Evolutionary conservation across 2,797 vertebrate genomes (phyloP).

Genomic region (Esox masquinongy): DNA sequence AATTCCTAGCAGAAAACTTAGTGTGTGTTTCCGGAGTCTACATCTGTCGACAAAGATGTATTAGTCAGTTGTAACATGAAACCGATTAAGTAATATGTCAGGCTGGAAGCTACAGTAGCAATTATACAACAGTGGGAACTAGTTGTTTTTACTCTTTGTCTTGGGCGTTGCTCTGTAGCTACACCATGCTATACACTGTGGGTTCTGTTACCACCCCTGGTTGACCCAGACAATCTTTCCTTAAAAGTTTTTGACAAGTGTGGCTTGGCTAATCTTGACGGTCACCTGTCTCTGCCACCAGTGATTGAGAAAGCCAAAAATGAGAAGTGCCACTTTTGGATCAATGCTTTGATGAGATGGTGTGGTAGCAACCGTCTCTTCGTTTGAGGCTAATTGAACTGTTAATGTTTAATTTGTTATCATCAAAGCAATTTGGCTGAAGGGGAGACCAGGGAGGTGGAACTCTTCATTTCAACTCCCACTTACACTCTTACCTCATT

Average conservation of each 20-base stretch:
- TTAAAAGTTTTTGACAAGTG: constrained; percentile 24
- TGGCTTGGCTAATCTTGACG: constrained; percentile 21
- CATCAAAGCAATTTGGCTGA: constrained; percentile 37
- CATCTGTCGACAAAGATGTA: neutral
- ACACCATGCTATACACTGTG: neutral
- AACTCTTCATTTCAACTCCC: constrained; percentile 28
- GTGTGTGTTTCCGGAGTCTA: too few species aligned
- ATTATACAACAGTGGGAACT: neutral
- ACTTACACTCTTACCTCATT: constrained; percentile 10
- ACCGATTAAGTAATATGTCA: too few species aligned
- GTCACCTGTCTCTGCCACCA: constrained; percentile 11
- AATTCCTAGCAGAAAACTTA: too few species aligned
- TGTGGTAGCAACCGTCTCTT: constrained; percentile 33
- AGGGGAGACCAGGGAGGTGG: constrained; percentile 18
- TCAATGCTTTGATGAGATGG: constrained; percentile 40
- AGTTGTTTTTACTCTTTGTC: neutral
- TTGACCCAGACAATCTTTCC: constrained; percentile 1
- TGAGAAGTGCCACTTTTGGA: constrained; percentile 52
- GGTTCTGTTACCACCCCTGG: too few species aligned
- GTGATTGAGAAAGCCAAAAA: constrained; percentile 53
- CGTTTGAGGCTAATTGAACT: constrained; percentile 64
- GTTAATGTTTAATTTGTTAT: constrained; percentile 67
- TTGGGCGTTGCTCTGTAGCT: constrained; percentile 2
- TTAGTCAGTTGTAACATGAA: constrained; percentile 1
- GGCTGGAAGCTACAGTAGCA: neutral